These are phyloP conservation scores for Neopelma chrysocephalum DNA, from an alignment of 2,797 vertebrate genomes.

Conservation along the genomic window DNA sequence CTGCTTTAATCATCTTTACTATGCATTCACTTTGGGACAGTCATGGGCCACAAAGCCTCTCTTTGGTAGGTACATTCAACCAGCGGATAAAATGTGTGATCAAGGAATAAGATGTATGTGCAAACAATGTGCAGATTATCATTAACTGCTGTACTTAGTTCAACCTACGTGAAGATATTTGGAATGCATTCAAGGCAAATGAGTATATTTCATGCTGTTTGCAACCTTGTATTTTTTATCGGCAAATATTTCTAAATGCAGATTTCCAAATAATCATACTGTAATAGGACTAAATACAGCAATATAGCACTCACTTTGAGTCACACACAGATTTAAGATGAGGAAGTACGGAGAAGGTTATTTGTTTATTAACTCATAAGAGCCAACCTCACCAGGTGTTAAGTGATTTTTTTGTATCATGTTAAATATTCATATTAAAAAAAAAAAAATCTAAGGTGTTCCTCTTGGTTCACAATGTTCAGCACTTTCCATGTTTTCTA, in stretches of 20 bases:
- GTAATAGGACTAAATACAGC: not conserved
- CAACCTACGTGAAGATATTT: not conserved
- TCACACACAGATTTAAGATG: not conserved
- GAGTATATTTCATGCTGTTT: not conserved
- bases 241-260: not conserved
- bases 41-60: not conserved
- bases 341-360: not conserved
- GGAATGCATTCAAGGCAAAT: not conserved
- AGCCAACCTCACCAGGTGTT: not conserved
- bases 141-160: not conserved
- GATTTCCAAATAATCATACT: not conserved
- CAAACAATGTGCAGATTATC: not conserved
- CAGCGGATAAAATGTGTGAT: not conserved
- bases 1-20: not conserved
- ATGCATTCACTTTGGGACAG: not conserved
- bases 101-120: not conserved
- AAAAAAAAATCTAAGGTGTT: fast-evolving
- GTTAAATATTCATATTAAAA: not conserved
- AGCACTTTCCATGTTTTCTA: not conserved
- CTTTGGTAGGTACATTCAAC: not conserved
- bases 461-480: not conserved
- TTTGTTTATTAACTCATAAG: not conserved
- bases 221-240: not conserved
- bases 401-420: not conserved
- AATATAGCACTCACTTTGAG: not conserved